phyloP scores from a whole-genome alignment of 2,888 invertebrate species.

The Eilema griseolum region DNA sequence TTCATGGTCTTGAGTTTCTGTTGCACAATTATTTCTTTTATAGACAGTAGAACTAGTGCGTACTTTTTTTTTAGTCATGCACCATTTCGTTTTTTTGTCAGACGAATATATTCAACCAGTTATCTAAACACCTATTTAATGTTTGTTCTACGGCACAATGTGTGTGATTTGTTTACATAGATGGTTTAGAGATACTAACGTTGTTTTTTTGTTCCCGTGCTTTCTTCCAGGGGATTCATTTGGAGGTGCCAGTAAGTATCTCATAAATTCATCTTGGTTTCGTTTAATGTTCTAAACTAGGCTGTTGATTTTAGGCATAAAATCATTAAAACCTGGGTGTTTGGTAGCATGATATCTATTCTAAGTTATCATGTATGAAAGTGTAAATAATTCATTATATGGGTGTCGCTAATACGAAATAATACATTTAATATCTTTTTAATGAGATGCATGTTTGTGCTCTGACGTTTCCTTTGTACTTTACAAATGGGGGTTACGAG shows the following conservation, averaged over 20 bases:
- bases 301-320: neutral
- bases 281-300: neutral
- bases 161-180: constrained; percentile 58
- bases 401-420: constrained; percentile 28
- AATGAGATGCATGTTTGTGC: constrained; percentile 37
- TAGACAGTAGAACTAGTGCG: constrained; percentile 75
- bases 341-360: constrained; percentile 46
- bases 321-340: constrained; percentile 29
- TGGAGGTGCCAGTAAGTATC: constrained; percentile 91
- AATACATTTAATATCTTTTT: constrained; percentile 26
- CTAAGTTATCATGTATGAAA: neutral
- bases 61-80: constrained; percentile 76
- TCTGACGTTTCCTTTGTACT: constrained; percentile 18
- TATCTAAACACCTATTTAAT: constrained; percentile 52
- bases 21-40: constrained; percentile 74
- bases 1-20: constrained; percentile 67
- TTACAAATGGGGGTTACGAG: constrained; percentile 29
- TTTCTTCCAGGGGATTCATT: constrained; percentile 90
- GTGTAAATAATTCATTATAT: constrained; percentile 8
- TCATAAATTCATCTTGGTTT: constrained; percentile 26
- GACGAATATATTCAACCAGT: constrained; percentile 38
- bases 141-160: constrained; percentile 61
- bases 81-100: constrained; percentile 77
- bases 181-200: constrained; percentile 69
- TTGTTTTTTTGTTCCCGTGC: constrained; percentile 71